Conservation (phyloP, 2,113 vertebrate genomes). For the Chlorocebus sabaeus region DNA sequence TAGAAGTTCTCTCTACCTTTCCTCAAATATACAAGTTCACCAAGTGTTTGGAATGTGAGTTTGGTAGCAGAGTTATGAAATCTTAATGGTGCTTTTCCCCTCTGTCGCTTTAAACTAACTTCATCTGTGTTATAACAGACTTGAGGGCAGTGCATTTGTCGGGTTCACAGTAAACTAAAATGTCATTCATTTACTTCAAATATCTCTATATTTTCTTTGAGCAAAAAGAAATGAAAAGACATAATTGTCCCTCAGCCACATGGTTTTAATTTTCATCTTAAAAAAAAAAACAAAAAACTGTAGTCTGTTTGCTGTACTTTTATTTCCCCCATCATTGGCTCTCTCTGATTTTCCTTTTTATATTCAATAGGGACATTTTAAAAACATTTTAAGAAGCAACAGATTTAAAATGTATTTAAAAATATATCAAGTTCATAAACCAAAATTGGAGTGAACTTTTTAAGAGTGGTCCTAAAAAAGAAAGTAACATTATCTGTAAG, state of each 20-base stretch:
- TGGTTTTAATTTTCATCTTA: constrained; percentile 2
- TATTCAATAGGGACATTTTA: background rate
- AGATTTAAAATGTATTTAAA: constrained; percentile 26
- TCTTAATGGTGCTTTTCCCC: constrained; percentile 38
- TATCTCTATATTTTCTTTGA: background rate
- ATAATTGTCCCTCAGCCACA: background rate
- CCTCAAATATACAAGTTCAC: constrained; percentile 35
- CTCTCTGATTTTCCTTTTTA: background rate
- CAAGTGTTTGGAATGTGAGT: constrained; percentile 57
- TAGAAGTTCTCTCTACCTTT: constrained; percentile 42
- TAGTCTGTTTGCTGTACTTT: background rate
- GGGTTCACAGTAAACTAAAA: background rate
- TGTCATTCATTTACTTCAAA: constrained; percentile 23
- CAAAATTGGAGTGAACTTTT: constrained; percentile 2
- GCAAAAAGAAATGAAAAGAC: background rate
- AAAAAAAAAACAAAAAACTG: background rate
- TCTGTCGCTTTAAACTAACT: constrained; percentile 39
- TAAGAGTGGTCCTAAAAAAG: background rate
- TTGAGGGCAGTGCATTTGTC: background rate
- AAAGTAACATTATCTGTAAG: background rate
- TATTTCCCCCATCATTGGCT: background rate
- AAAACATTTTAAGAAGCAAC: background rate
- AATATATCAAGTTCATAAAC: background rate
- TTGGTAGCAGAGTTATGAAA: constrained; percentile 56
- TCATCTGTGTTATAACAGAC: background rate